These are phyloP conservation scores for Calosoma granatense DNA, from an alignment of 1,140 invertebrate species.

Conservation along the genomic window DNA sequence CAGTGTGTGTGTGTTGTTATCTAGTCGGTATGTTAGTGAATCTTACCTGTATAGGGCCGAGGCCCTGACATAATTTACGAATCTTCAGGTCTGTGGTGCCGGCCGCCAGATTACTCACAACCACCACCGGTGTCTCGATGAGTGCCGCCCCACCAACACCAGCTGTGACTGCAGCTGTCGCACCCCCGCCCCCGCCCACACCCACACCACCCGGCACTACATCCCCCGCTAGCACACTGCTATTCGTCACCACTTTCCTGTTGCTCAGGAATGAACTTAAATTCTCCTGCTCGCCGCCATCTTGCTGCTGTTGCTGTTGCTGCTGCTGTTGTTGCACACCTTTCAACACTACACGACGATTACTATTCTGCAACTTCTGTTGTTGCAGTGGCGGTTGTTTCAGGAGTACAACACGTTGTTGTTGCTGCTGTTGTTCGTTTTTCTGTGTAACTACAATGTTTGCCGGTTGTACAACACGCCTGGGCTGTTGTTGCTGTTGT, in stretches of 20 bases:
- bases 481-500: neutral
- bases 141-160: slow-evolving; percentile 10
- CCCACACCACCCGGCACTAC: slow-evolving; percentile 12
- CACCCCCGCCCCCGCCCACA: neutral
- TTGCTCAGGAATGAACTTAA: slow-evolving; percentile 26
- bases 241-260: slow-evolving; percentile 37
- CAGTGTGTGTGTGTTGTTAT: neutral
- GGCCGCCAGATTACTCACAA: slow-evolving; percentile 42
- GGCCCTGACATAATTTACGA: slow-evolving; percentile 41
- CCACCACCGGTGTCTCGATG: slow-evolving; percentile 37
- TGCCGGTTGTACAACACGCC: neutral
- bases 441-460: neutral
- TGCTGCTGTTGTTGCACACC: neutral
- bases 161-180: too few relatives aligned
- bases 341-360: neutral
- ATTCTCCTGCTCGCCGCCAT: slow-evolving; percentile 15
- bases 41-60: slow-evolving; percentile 45
- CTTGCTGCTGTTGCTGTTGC: neutral
- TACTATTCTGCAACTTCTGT: neutral
- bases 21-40: neutral
- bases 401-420: neutral
- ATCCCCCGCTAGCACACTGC: too few relatives aligned
- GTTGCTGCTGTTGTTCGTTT: neutral
- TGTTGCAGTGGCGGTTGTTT: neutral
- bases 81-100: slow-evolving; percentile 41